Conservation (phyloP, 1,140 invertebrate genomes). For the Lepidurus packardi region DNA sequence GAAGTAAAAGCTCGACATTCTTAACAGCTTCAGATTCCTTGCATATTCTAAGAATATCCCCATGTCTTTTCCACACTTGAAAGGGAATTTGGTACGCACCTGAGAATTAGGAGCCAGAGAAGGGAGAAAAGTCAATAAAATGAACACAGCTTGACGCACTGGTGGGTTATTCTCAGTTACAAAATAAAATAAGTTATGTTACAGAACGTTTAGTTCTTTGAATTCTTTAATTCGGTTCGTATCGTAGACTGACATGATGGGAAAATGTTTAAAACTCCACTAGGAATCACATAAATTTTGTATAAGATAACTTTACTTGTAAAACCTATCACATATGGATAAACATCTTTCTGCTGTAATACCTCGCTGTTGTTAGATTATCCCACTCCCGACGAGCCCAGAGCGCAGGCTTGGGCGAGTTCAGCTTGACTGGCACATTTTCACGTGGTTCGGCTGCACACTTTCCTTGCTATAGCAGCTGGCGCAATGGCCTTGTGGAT, state of each 20-base stretch:
- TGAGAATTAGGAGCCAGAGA: background rate
- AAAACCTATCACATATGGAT: background rate
- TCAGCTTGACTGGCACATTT: conserved; percentile 7
- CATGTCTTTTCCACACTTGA: background rate
- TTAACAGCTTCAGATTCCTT: background rate
- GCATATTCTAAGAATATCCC: background rate
- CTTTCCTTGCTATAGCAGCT: background rate
- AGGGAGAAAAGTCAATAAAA: background rate
- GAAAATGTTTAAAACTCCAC: background rate
- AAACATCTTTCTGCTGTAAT: background rate
- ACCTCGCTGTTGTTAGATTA: background rate
- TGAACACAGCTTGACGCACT: conserved; percentile 21
- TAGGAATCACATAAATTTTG: background rate
- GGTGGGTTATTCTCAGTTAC: conserved; percentile 1
- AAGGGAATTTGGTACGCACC: background rate
- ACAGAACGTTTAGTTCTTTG: background rate
- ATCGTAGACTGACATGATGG: background rate
- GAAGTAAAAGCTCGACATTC: background rate
- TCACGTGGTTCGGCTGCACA: background rate
- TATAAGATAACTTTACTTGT: background rate
- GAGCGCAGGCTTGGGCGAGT: conserved; percentile 12
- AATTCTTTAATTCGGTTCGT: background rate
- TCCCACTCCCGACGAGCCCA: background rate
- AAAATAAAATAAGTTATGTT: background rate
- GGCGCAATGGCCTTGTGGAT: background rate